Conservation (phyloP, 1,140 invertebrate species). For the Zeugodacus cucurbitae region DNA sequence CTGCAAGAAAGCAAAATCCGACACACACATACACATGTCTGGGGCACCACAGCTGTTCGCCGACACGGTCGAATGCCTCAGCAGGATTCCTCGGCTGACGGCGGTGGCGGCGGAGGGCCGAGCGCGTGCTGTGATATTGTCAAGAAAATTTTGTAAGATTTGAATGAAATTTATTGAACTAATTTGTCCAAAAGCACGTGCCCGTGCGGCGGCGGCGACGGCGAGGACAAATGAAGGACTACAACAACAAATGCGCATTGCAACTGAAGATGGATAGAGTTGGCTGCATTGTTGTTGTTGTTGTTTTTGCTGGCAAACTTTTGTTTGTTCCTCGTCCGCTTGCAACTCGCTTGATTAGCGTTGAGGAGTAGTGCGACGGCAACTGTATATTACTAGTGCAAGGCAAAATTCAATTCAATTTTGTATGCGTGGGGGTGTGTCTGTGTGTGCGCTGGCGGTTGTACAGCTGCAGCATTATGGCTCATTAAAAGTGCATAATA, state of each 20-base stretch:
- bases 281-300: background rate
- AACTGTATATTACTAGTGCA: background rate
- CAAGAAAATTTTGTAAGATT: conserved; percentile 28
- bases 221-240: background rate
- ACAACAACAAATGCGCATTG: background rate
- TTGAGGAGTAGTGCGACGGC: background rate
- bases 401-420: background rate
- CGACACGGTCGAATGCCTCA: conserved; percentile 4
- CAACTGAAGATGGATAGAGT: background rate
- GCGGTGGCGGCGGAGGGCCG: background rate
- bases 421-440: background rate
- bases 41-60: background rate
- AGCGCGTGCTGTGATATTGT: background rate
- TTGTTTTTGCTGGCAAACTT: background rate
- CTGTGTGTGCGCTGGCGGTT: background rate
- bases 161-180: conserved; percentile 37
- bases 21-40: background rate
- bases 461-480: background rate
- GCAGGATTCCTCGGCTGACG: background rate
- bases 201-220: background rate
- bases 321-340: background rate
- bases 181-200: conserved; percentile 36
- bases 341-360: background rate
- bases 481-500: conserved; percentile 37
- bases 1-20: background rate